Percentiles rank a stretch among this genome's conserved stretches.
These are phyloP conservation scores for Montipora sp. DNA, from an alignment of 64 coral and sea anemone species.

Conservation along the genomic window DNA sequence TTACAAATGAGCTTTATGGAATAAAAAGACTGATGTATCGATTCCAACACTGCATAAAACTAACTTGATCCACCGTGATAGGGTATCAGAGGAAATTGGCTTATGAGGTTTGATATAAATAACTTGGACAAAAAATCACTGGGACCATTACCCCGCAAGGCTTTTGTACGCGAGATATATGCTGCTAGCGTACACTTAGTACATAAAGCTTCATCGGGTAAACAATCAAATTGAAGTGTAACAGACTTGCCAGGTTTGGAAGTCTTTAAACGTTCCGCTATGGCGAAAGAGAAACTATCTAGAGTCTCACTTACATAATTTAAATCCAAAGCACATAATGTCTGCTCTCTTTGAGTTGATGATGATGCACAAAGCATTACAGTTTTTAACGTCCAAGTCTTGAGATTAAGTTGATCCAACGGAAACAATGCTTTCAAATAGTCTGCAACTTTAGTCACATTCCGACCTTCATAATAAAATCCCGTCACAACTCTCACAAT, in stretches of 20 bases:
- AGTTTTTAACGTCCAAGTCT: slow-evolving; percentile 74
- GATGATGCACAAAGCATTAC: slow-evolving; percentile 88
- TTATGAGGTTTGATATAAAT: background rate
- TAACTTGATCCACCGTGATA: background rate
- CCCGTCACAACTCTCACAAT: slow-evolving; percentile 66
- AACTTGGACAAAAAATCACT: background rate
- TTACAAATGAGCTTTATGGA: no score
- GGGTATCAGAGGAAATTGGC: background rate
- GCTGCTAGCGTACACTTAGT: background rate
- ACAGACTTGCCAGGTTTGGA: slow-evolving; percentile 64
- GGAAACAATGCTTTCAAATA: slow-evolving; percentile 75
- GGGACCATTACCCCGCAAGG: background rate
- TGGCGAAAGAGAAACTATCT: slow-evolving; percentile 61
- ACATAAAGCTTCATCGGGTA: no score
- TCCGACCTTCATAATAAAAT: slow-evolving; percentile 14
- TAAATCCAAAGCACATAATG: slow-evolving; percentile 48
- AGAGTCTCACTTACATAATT: slow-evolving; percentile 10
- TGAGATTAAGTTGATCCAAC: slow-evolving; percentile 70
- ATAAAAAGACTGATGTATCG: background rate
- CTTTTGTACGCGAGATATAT: background rate
- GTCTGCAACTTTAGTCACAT: no score
- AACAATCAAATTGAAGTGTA: background rate
- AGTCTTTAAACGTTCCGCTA: slow-evolving; percentile 58
- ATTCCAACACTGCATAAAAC: background rate
- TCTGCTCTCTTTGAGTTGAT: slow-evolving; percentile 61